Base-by-base conservation (phyloP, 2,113 vertebrate species). In the Nycticryphes semicollaris region DNA sequence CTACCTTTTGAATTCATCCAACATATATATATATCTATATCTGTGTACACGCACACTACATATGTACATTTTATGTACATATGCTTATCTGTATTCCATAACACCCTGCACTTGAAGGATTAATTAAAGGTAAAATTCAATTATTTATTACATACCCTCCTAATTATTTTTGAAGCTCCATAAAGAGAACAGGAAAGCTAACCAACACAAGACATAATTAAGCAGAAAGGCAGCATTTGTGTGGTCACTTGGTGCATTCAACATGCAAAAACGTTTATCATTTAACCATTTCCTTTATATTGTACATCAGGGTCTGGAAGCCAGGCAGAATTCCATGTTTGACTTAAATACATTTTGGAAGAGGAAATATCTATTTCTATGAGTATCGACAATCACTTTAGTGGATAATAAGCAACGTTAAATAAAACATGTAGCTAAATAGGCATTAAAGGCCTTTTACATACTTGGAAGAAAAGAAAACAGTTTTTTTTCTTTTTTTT, bases 371-470 rank as follows among this genome's bases (percentile, higher is more conserved):
- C 95, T 94, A 94, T 97, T 95, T 94, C 95, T 62, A 54, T 9
- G 88, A 96, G 91, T 93, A 96, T 94, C 82, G 94, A 90, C 94
- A 95, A 98, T 97, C 94, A 37, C 93, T 88, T 66, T 84, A 96
- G 97, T 10, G 83, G 96, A 94, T 96, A 97, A 98, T 97, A 97
- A 98, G 97, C 96, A 92, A 97, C 2, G 53, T 93, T 97, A 97
- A 98, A 97, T 97, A 97, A 97, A 98, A 97, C 96, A 97, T 95
- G 97, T 79, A 97, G 96, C 97, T 97, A 98, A 98, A 98, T 59
- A 89, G 97, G 96, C 96, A 97, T 98, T 98, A 97, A 98, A 97
- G 96, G 84, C 92, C 97, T 98, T 98, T 98, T 97, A 98, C 96
- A 95, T 94, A 97, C 96, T 97, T 82, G 94, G 96, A 97, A 98